Evolutionary conservation across 1,140 invertebrate species (phyloP), one percentile per base, ranked within the genome.

Genomic region (roundworm (Caenorhabditis elegans)): DNA sequence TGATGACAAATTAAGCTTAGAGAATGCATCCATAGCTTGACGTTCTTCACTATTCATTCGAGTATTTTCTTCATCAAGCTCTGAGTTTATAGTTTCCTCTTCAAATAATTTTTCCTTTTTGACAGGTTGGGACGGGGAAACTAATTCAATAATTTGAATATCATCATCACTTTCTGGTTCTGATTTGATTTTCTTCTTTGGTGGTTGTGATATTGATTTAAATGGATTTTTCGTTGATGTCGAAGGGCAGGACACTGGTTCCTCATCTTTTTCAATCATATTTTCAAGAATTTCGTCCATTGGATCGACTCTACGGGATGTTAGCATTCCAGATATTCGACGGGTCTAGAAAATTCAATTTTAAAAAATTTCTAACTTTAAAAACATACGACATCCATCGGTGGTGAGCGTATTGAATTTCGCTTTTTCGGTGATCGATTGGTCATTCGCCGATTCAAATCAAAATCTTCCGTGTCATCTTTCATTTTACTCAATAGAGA

Each of bases 201-300:
- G 60, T 13, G 60, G 60, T n/a, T 70, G 34, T 19, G 60, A 36
- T 43, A 22, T 4, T 0, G 13, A 19, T 43, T 13, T 2, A 26
- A 70, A 70, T n/a, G 34, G 31, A 43, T 70, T 39, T 19, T 8
- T 39, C 0, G 34, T 39, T 0, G 26, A 24, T 15, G 10, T 34
- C 17, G 36, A 15, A 0, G 34, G 15, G 10, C 8, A 70, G 0
- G 31, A 39, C 0, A 70, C 34, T 22, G 60, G 60, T 22, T 70
- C 60, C n/a, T 70, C 60, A n/a, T 13, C 60, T 13, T 70, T 70
- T 70, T 70, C 60, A 31, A 70, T 70, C 60, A 70, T 70, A 19
- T 39, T 39, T 22, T 70, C 60, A 17, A 70, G n/a, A 39, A 70
- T 19, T 70, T 70, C 60, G 43, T 70, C 60, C 60, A 70, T 70